These are phyloP conservation scores for Hirtodrosophila alboralis DNA, from an alignment of 2,888 invertebrate species.

Conservation along the genomic window DNA sequence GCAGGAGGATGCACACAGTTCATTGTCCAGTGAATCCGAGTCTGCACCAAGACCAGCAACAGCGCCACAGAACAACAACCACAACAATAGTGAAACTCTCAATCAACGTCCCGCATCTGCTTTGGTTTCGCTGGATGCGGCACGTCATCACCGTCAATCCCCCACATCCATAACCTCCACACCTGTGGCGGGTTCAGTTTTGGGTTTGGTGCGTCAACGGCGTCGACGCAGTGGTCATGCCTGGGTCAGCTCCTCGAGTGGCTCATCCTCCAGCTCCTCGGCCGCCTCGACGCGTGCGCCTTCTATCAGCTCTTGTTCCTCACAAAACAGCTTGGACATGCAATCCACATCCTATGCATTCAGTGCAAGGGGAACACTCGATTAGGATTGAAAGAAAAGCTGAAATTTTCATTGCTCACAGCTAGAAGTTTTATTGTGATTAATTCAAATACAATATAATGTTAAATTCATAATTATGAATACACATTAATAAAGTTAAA, in stretches of 20 bases:
- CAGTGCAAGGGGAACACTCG: constrained; percentile 50
- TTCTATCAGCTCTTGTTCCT: constrained; percentile 67
- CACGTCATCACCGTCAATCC: constrained; percentile 20
- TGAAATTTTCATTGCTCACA: constrained; percentile 9
- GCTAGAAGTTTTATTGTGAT: constrained; percentile 51
- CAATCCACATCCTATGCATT: constrained; percentile 54
- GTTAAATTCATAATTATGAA: constrained; percentile 11
- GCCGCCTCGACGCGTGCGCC: constrained; percentile 66
- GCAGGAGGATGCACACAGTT: constrained; percentile 42
- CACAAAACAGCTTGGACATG: constrained; percentile 64
- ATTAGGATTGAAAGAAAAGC: constrained; percentile 19
- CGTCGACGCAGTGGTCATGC: constrained; percentile 63
- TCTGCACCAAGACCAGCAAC: constrained; percentile 51
- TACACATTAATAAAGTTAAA: constrained; percentile 32
- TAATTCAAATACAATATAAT: constrained; percentile 22
- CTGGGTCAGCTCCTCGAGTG: constrained; percentile 71
- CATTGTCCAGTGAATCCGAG: constrained; percentile 65
- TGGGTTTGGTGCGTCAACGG: constrained; percentile 71
- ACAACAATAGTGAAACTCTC: background rate
- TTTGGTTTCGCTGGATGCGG: constrained; percentile 43
- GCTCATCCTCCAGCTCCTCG: constrained; percentile 63
- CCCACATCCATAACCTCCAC: constrained; percentile 56
- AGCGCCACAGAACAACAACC: constrained; percentile 40
- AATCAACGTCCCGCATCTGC: constrained; percentile 35
- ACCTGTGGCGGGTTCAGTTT: constrained; percentile 76